These are phyloP conservation scores for Zelostemma sp. DNA, from an alignment of 1,140 invertebrate genomes.

Conservation along the genomic window DNA sequence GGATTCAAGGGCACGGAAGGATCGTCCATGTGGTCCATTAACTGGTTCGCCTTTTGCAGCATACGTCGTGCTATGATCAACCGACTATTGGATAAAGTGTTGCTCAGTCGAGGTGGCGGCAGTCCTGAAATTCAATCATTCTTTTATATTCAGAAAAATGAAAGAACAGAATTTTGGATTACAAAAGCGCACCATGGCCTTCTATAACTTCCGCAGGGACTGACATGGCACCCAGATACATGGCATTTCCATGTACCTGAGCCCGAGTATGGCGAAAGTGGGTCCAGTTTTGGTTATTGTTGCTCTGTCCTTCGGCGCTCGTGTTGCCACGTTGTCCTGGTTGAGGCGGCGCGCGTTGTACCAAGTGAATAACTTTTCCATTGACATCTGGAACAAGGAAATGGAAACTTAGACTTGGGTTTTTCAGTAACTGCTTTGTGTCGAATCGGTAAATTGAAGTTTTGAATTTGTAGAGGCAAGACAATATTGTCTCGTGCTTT, in stretches of 20 bases:
- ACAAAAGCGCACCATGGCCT: conserved; percentile 62
- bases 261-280: conserved; percentile 55
- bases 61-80: conserved; percentile 64
- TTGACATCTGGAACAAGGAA: conserved; percentile 93
- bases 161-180: too few species aligned
- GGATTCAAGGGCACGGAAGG: conserved; percentile 47
- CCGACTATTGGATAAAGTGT: conserved; percentile 64
- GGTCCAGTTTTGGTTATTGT: conserved; percentile 44
- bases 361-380: conserved; percentile 93
- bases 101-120: conserved; percentile 59
- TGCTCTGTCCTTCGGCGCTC: conserved; percentile 54
- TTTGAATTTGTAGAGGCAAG: too few species aligned
- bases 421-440: too few species aligned
- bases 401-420: too few species aligned
- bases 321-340: conserved; percentile 58
- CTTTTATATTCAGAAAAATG: too few species aligned
- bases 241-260: conserved; percentile 70
- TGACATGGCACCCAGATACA: conserved; percentile 77
- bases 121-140: conserved; percentile 45
- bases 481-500: too few species aligned
- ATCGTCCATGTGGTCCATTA: conserved; percentile 67
- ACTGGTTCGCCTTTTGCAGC: conserved; percentile 60
- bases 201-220: conserved; percentile 73
- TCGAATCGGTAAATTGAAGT: too few species aligned
- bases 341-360: conserved; percentile 83